Conservation (phyloP, 2,113 vertebrate species). For the Eulemur macaco region DNA sequence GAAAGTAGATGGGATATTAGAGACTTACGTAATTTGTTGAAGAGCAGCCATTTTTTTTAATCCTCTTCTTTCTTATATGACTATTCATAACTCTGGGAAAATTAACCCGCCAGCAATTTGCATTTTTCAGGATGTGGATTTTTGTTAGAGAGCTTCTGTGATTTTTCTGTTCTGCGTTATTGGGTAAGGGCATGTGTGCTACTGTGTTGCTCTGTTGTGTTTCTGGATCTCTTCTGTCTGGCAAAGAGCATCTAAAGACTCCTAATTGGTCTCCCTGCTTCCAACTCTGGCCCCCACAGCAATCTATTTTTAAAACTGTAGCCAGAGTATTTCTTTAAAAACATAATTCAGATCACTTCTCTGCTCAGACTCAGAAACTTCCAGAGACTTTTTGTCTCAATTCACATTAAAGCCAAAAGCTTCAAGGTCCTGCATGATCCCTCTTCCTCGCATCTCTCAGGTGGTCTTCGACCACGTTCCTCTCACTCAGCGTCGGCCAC, state of each 20-base stretch:
- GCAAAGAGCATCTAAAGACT: slow-evolving; percentile 17
- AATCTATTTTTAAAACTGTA: slow-evolving; percentile 46
- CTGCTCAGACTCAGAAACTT: background rate
- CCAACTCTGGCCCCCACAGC: background rate
- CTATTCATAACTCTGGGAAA: background rate
- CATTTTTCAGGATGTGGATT: background rate
- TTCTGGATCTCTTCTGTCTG: background rate
- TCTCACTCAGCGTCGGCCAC: background rate
- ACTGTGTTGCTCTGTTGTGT: slow-evolving; percentile 8
- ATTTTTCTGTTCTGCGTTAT: background rate
- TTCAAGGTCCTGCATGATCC: background rate
- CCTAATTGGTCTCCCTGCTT: slow-evolving; percentile 35
- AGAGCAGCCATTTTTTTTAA: background rate
- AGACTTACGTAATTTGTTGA: background rate
- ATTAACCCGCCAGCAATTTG: background rate
- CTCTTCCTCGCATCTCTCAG: background rate
- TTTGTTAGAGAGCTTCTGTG: background rate
- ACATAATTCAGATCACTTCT: slow-evolving; percentile 32
- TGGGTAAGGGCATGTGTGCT: background rate
- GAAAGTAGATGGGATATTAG: background rate
- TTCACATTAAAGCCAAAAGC: background rate
- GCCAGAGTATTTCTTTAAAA: background rate
- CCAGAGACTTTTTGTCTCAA: background rate
- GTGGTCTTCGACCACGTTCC: background rate
- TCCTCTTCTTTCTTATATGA: background rate